Evolutionary conservation across 2,888 invertebrate genomes (phyloP).

Genomic region (Yponomeuta malinellus): DNA sequence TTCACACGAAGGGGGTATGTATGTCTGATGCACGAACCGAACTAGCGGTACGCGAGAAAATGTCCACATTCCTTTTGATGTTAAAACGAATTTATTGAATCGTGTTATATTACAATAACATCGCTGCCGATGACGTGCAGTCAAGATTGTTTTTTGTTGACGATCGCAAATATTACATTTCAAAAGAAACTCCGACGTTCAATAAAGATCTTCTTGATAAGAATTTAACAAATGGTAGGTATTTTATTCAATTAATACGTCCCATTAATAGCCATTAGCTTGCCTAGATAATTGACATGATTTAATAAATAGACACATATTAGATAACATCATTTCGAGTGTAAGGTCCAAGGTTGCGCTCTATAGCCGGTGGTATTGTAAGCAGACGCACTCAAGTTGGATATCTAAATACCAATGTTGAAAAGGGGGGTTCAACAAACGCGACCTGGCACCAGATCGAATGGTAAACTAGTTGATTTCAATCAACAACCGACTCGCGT

Average conservation of each 20-base stretch:
- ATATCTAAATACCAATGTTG: slow-evolving; percentile 18
- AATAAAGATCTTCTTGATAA: background rate
- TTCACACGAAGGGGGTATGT: slow-evolving; percentile 37
- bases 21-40: background rate
- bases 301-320: background rate
- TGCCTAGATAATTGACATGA: background rate
- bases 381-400: slow-evolving; percentile 2
- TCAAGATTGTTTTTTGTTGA: background rate
- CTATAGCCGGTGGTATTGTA: background rate
- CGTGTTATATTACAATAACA: background rate
- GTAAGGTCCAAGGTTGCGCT: background rate
- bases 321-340: too few species aligned
- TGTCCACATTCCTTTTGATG: background rate
- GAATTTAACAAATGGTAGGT: background rate
- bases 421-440: slow-evolving; percentile 37
- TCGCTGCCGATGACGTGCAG: background rate
- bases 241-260: background rate
- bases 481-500: slow-evolving; percentile 34
- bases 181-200: background rate
- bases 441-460: slow-evolving; percentile 60
- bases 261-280: background rate
- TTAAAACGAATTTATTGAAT: background rate
- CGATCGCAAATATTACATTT: background rate
- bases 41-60: background rate
- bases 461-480: slow-evolving; percentile 50